Evolutionary conservation across 2,888 invertebrate species (phyloP), one percentile per base, ranked within the genome.

Genomic region (Drosophila eohydei): DNA sequence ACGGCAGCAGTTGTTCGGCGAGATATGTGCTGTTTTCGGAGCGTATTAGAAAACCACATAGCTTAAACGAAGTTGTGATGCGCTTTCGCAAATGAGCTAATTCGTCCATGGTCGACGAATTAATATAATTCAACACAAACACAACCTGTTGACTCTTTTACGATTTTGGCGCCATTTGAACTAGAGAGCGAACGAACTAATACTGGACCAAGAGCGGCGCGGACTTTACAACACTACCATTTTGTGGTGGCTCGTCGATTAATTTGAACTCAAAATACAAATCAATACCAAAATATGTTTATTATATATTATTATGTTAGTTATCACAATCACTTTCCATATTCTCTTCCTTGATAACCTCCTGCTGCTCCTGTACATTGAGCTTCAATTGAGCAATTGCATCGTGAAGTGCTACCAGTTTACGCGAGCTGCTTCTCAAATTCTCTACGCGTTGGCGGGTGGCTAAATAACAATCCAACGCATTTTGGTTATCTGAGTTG

Each of bases 21-120:
- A 98, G 93, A 80, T 95, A 95, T 4, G 93, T 93, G 84, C 95
- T 95, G 36, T 97, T 96, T 82, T 97, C 97, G 93, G 94, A 95
- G 79, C 96, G 94, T 59, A 97, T 94, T 1, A 94, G 94, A 79
- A 96, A 96, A 32, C 97, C 97, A 91, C 95, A 95, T 32, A 97
- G 93, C 92, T 96, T 96, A 78, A 97, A 96, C 0, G 95, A 94
- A 83, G 94, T 94, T 81, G 94, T 94, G 9, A 96, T 94, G 88
- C 95, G 95, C 79, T 93, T 94, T 46, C 94, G 94, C 65, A 95
- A 65, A 57, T 82, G 84, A 3, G 74, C 71, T 56, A 92, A 59
- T 41, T 91, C 88, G 21, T 90, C 90, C 91, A 91, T 91, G 14
- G 16, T 44, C 2, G 11, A 3, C 2, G 30, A 50, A 46, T 21